Base-by-base conservation (phyloP, 2,888 invertebrate genomes). In the Coleophora deauratella region DNA sequence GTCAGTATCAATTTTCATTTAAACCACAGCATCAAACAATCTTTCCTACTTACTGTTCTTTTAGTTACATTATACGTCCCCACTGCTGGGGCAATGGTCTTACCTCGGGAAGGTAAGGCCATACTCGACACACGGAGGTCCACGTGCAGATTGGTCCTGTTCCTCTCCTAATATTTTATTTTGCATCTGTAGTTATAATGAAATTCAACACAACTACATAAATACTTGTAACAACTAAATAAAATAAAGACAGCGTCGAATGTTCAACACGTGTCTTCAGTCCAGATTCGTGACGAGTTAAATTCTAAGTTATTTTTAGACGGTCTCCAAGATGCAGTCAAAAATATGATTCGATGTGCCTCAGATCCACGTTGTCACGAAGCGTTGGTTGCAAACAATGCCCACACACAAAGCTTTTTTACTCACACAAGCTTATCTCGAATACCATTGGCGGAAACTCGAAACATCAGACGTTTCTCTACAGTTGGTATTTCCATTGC, bases 401-500 rank as follows among this genome's bases (percentile, higher is more conserved):
- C 60, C 50, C 50, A 57, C 55, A 57, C 53, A 45, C 49, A 57
- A 48, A 57, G 35, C 12, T 41, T 42, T 15, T 42, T 40, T 41
- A 58, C 58, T 41, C 63, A 57, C 59, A 67, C 74, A 48, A n/a
- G 37, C n/a, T 9, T 3, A 41, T 27, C 42, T 8, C 15, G 15
- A 47, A 27, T 38, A 36, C 45, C 47, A 71, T 73, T 71, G 69
- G 75, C 50, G 51, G 47, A 53, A 21, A 21, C 9, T 31, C 9
- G 11, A 64, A 72, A 67, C 63, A 21, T 71, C 66, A 63, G 57
- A 61, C 69, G 51, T 53, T 53, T 54, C 62, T 62, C 64, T 57
- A 70, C 69, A 58, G 53, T 45, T 52, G 50, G 62, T 62, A 66
- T 70, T 72, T 66, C 66, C 67, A 64, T 67, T 62, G 66, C 66